Evolutionary conservation across 2,113 vertebrate genomes (phyloP).

Genomic region (Halcyon senegalensis): DNA sequence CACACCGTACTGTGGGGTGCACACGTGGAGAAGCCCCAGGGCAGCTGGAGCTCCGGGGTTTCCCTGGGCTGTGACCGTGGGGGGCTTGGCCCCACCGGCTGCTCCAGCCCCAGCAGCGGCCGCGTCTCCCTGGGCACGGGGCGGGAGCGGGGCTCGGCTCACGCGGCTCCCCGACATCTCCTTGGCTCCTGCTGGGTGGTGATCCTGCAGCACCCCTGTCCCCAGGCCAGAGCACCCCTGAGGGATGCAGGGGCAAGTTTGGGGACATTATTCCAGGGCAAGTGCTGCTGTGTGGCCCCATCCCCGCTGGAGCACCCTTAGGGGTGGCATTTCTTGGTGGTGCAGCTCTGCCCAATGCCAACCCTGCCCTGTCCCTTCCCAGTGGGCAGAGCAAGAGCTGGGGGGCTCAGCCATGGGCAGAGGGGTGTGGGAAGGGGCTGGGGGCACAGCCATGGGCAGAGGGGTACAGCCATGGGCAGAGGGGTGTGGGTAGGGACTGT

Average conservation of each 20-base stretch:
- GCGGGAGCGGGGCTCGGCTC: background rate
- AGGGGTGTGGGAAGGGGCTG: background rate
- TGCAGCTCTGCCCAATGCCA: background rate
- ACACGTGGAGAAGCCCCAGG: background rate
- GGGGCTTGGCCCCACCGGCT: background rate
- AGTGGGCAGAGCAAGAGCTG: background rate
- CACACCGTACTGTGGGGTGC: too few relatives aligned
- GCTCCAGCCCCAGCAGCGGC: background rate
- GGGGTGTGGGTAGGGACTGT: background rate
- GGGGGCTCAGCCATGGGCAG: background rate
- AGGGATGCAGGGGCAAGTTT: background rate
- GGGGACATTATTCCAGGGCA: background rate
- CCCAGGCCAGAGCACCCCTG: rapidly evolving
- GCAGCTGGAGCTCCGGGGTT: rapidly evolving
- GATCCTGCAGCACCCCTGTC: background rate
- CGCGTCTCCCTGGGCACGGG: background rate
- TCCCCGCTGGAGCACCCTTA: background rate
- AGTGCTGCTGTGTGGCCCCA: background rate
- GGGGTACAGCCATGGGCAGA: background rate
- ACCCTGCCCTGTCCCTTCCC: background rate
- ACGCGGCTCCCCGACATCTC: rapidly evolving
- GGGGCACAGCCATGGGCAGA: background rate
- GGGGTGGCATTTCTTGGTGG: background rate
- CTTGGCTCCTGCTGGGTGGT: rapidly evolving
- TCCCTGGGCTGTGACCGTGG: background rate